Percentiles rank a stretch among this genome's conserved stretches.
phyloP scores from a whole-genome alignment of 2,113 vertebrate species.

The Pyrgilauda ruficollis region DNA sequence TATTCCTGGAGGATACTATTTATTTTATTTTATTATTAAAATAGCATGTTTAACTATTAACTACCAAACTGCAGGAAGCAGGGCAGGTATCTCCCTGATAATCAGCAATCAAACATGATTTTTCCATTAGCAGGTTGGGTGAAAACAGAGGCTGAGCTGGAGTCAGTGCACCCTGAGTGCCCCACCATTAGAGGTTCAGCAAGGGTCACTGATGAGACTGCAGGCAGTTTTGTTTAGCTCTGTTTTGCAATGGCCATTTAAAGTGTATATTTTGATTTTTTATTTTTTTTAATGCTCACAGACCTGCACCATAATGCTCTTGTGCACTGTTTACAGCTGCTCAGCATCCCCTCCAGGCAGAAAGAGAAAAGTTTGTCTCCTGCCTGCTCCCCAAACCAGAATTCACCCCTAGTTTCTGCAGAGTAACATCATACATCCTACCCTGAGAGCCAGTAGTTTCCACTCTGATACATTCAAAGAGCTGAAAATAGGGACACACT shows the following conservation, averaged over 20 bases:
- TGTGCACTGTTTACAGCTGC: neutral
- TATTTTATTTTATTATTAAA: neutral
- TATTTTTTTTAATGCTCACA: neutral
- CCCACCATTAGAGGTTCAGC: neutral
- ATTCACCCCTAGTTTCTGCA: neutral
- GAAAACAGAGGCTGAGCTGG: neutral
- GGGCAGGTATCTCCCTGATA: neutral
- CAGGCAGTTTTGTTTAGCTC: neutral
- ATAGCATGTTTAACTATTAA: neutral
- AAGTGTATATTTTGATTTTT: neutral
- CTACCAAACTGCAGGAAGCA: neutral
- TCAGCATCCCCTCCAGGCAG: neutral
- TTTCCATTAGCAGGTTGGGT: neutral
- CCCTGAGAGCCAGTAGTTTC: neutral
- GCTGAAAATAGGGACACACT: neutral
- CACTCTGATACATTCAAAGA: neutral
- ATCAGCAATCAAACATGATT: neutral
- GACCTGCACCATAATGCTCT: neutral
- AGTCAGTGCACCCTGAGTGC: neutral
- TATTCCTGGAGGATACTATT: neutral
- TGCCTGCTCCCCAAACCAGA: neutral
- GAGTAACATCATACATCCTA: rapidly evolving
- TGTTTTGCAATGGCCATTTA: neutral
- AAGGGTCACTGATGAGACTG: neutral
- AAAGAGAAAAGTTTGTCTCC: neutral